Conservation (phyloP, 2,797 vertebrate species). For the Rhinatrema bivittatum region DNA sequence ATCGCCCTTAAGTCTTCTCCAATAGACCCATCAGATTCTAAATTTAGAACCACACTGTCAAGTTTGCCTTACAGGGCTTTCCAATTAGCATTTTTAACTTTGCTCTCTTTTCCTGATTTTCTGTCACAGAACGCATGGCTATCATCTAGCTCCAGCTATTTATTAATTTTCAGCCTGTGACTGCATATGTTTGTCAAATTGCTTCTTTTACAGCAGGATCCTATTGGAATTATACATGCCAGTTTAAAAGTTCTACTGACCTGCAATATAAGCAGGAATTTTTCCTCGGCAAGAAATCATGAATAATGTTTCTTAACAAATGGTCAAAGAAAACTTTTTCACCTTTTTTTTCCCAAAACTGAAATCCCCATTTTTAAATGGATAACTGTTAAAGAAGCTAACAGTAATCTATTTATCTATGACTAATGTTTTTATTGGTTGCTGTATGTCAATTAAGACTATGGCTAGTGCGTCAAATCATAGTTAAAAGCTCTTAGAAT, state of each 20-base stretch:
- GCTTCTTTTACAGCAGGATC: slow-evolving; percentile 25
- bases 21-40: slow-evolving; percentile 3
- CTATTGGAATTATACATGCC: slow-evolving; percentile 20
- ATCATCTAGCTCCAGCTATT: slow-evolving; percentile 21
- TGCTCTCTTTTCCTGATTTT: slow-evolving; percentile 19
- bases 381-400: slow-evolving; percentile 51
- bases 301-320: slow-evolving; percentile 55
- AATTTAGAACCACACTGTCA: no score
- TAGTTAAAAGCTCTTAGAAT: slow-evolving; percentile 54
- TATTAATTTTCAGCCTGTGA: slow-evolving; percentile 7
- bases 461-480: slow-evolving; percentile 27
- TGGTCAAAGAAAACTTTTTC: slow-evolving; percentile 68
- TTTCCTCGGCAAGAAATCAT: slow-evolving; percentile 41
- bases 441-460: slow-evolving; percentile 26
- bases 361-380: slow-evolving; percentile 53
- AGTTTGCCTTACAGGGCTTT: no score
- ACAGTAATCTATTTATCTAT: slow-evolving; percentile 41
- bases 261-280: slow-evolving; percentile 29
- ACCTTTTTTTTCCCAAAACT: slow-evolving; percentile 47
- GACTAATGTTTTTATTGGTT: slow-evolving; percentile 38
- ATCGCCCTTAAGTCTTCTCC: slow-evolving; percentile 18
- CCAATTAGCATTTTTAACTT: slow-evolving; percentile 8
- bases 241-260: slow-evolving; percentile 39
- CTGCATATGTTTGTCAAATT: slow-evolving; percentile 44
- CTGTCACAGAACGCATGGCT: slow-evolving; percentile 18